Evolutionary conservation across 2,113 vertebrate species (phyloP).

Genomic region (Gobio gobio): DNA sequence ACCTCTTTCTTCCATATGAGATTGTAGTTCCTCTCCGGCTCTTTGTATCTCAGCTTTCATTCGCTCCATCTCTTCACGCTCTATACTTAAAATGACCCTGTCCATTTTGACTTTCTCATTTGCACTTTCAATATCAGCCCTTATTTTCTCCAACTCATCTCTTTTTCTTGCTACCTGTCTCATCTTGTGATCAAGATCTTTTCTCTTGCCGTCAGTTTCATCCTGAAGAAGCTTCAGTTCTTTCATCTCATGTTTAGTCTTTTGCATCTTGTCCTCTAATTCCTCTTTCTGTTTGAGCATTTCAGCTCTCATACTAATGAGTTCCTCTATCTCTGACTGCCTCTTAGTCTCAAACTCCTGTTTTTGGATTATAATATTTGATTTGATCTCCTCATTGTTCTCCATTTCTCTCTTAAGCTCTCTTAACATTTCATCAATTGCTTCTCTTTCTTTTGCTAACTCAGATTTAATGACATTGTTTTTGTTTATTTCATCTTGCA

Average conservation of each 20-base stretch:
- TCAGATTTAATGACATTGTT: background rate
- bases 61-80: conserved; percentile 21
- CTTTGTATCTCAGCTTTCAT: conserved; percentile 13
- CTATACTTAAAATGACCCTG: conserved; percentile 23
- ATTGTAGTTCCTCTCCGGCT: conserved; percentile 37
- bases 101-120: conserved; percentile 26
- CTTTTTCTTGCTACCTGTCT: conserved; percentile 26
- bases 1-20: conserved; percentile 37
- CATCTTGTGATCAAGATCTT: conserved; percentile 45
- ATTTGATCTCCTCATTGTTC: background rate
- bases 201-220: conserved; percentile 39
- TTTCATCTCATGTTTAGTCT: conserved; percentile 42
- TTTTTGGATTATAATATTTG: conserved; percentile 15
- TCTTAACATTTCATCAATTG: background rate
- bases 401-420: conserved; percentile 29
- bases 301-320: conserved; percentile 44
- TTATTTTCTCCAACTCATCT: conserved; percentile 50
- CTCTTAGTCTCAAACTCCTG: conserved; percentile 16
- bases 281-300: conserved; percentile 55
- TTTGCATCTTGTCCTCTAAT: conserved; percentile 46
- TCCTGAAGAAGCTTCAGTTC: conserved; percentile 10
- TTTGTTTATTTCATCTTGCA: too few species aligned
- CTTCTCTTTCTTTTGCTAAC: conserved; percentile 13
- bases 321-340: conserved; percentile 22
- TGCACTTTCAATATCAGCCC: conserved; percentile 40